These are phyloP conservation scores for Ips typographus DNA, from an alignment of 1,140 invertebrate genomes.

Conservation along the genomic window DNA sequence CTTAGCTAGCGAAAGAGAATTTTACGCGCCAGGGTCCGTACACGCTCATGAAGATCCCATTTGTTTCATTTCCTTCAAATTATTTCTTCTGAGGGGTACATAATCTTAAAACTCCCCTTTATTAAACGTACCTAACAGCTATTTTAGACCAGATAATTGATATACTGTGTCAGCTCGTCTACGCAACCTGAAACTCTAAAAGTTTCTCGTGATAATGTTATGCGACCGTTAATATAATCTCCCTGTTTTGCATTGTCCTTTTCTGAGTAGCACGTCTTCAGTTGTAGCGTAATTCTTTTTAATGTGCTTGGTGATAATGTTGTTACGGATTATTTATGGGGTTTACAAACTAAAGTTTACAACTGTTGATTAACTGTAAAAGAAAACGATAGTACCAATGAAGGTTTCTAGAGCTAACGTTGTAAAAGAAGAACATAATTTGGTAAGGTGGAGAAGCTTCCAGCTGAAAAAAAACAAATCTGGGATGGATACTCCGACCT, in stretches of 20 bases:
- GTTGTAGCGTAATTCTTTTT: too few species aligned
- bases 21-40: conserved; percentile 42
- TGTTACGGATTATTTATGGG: too few species aligned
- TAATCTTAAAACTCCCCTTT: conserved; percentile 36
- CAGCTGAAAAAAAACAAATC: too few species aligned
- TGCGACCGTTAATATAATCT: background rate
- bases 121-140: conserved; percentile 34
- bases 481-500: too few species aligned
- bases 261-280: too few species aligned
- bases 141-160: conserved; percentile 29
- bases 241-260: background rate
- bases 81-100: conserved; percentile 39
- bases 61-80: conserved; percentile 46
- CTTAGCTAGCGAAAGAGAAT: conserved; percentile 45
- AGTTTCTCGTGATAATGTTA: conserved; percentile 6
- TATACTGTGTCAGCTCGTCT: conserved; percentile 22
- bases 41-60: conserved; percentile 42
- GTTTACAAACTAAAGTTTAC: too few species aligned
- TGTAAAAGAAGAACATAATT: too few species aligned
- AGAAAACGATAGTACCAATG: too few species aligned
- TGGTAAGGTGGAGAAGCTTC: too few species aligned
- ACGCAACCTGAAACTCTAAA: conserved; percentile 15
- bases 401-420: too few species aligned
- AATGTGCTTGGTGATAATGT: too few species aligned
- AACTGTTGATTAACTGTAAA: too few species aligned